Percentiles rank a stretch among this genome's conserved stretches.
Evolutionary conservation across 1,140 invertebrate species (phyloP).

Genomic region (Episyrphus balteatus): DNA sequence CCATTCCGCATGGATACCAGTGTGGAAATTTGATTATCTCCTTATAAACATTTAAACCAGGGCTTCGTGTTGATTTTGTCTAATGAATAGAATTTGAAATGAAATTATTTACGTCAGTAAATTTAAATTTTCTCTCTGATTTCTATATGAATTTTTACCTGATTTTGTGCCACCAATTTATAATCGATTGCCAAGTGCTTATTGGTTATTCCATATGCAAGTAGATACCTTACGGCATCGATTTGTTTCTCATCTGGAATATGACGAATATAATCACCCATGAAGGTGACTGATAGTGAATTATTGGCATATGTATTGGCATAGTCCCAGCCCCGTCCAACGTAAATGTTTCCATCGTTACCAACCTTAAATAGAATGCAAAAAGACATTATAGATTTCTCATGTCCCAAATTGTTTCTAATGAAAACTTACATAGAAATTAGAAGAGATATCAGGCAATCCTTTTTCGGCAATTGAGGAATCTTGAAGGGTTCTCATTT

Average conservation of each 20-base stretch:
- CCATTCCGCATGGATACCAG: slow-evolving; percentile 21
- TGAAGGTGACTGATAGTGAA: slow-evolving; percentile 38
- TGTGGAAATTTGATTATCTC: slow-evolving; percentile 37
- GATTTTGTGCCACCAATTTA: slow-evolving; percentile 38
- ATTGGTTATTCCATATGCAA: slow-evolving; percentile 26
- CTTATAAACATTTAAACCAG: slow-evolving; percentile 40
- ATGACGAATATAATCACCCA: slow-evolving; percentile 38
- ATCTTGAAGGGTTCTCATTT: slow-evolving; percentile 35
- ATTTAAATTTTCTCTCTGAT: neutral
- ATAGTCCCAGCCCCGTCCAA: slow-evolving; percentile 47
- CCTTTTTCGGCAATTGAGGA: slow-evolving; percentile 23
- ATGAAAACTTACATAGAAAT: slow-evolving; percentile 28
- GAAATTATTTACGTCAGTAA: neutral
- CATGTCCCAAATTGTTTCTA: too few species aligned
- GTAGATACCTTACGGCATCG: slow-evolving; percentile 26
- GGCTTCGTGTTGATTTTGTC: slow-evolving; percentile 38
- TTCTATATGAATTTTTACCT: slow-evolving; percentile 19
- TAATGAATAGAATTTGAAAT: slow-evolving; percentile 4
- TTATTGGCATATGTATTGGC: slow-evolving; percentile 41
- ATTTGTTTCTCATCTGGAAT: slow-evolving; percentile 28
- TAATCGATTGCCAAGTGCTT: slow-evolving; percentile 30
- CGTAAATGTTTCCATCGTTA: slow-evolving; percentile 49
- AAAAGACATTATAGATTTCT: too few species aligned
- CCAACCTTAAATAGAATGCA: slow-evolving; percentile 39
- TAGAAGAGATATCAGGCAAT: slow-evolving; percentile 34